Base-by-base conservation (phyloP, 2,113 vertebrate species). In the Acrocephalus arundinaceus region DNA sequence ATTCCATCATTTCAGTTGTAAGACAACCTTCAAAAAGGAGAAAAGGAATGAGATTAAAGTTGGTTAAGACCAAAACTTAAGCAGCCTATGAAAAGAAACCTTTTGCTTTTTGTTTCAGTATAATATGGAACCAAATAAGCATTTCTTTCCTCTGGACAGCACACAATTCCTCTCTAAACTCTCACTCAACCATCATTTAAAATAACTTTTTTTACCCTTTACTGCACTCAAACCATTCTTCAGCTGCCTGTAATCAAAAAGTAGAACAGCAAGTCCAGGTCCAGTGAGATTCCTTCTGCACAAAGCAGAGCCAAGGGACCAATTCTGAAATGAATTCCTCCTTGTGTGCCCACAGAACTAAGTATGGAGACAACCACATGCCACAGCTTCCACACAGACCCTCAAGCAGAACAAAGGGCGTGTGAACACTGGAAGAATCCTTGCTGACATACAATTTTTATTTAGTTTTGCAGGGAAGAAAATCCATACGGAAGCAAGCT, bases 1-100 rank as follows among this genome's bases (percentile, higher is more conserved):
- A 96, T 66, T 75, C 89, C 81, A 52, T 98, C 97, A 99, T 90
- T 99, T 99, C 96, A 99, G 92, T 63, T 99, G 99, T 89, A 98
- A 95, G 59, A 99, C 97, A 87, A 99, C 98, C 99, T 99, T 78
- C 79, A 98, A 96, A 91, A 83, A 97, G 30, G 35, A 95, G 87
- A 54, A 35, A 54, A 66, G 3, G 11, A 37, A 72, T 33, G n/a
- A 72, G 21, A 82, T 37, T 33, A 63, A 68, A 75, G 14, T 14
- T 76, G 48, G 15, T 37, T 57, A 21, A 87, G 35, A 90, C 4
- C 52, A 70, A 85, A 77, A 83, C 19, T 76, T 71, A n/a, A 39
- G 15, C 30, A 86, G 24, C 15, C 30, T 70, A 51, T 6, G 19
- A 59, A 71, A 85, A 30, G 31, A 13, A 57, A 25, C 10, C 45